These are phyloP conservation scores for Bombus sibiricus DNA, from an alignment of 1,140 invertebrate genomes.

Conservation along the genomic window DNA sequence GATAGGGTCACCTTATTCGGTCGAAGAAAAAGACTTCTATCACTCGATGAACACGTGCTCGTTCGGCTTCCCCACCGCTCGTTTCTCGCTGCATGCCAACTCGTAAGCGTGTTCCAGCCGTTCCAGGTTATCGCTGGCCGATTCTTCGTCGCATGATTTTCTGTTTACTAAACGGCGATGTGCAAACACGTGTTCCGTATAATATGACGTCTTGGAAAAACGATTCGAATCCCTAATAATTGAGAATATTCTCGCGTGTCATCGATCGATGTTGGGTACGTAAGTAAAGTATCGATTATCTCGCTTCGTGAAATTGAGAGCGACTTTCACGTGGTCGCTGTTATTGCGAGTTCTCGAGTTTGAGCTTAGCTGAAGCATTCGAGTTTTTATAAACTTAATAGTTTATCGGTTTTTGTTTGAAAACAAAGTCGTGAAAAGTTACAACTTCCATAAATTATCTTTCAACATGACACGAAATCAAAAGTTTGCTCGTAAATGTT, in stretches of 20 bases:
- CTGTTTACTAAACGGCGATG: background rate
- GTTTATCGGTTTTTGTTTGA: background rate
- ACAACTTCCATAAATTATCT: background rate
- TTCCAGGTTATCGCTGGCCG: conserved; percentile 19
- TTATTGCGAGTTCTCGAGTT: background rate
- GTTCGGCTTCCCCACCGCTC: conserved; percentile 7
- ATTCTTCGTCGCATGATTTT: conserved; percentile 37
- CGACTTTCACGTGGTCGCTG: background rate
- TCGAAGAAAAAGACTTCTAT: conserved; percentile 64
- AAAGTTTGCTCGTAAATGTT: background rate
- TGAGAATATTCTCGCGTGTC: too few relatives aligned
- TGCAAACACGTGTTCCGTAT: background rate
- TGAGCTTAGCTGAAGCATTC: background rate
- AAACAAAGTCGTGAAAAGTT: background rate
- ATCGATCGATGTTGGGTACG: background rate
- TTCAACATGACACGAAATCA: background rate
- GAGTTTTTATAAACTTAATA: background rate
- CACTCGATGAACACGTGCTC: conserved; percentile 74
- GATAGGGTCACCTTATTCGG: conserved; percentile 54
- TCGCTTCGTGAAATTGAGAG: background rate
- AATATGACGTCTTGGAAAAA: background rate
- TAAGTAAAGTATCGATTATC: too few relatives aligned
- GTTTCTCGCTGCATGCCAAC: background rate
- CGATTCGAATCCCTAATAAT: background rate
- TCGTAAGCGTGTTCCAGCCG: conserved; percentile 1